These are phyloP conservation scores for Hydra vulgaris DNA, from an alignment of 30 jellyfish, hydroid and myxozoan species.

Conservation along the genomic window DNA sequence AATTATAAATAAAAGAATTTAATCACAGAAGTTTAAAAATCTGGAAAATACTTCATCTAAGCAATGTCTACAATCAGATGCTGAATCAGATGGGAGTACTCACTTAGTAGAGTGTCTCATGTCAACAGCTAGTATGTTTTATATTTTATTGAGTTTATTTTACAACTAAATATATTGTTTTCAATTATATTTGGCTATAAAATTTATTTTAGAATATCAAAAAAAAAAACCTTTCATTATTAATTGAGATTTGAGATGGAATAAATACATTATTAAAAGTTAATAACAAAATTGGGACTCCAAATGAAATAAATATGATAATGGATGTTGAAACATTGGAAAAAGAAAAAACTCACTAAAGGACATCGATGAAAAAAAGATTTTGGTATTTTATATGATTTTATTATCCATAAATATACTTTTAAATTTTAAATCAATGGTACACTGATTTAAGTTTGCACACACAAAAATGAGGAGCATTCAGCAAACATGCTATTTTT, in stretches of 20 bases:
- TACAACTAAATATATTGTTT: too few species aligned
- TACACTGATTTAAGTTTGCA: neutral
- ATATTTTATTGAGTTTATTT: too few species aligned
- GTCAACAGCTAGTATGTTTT: too few species aligned
- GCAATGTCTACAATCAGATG: too few species aligned
- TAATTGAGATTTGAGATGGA: neutral
- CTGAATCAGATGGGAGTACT: too few species aligned
- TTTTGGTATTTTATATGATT: neutral
- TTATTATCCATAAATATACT: neutral
- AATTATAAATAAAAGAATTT: too few species aligned
- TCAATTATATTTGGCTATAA: too few species aligned
- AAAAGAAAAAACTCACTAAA: neutral
- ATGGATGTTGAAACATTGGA: neutral
- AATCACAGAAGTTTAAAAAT: too few species aligned
- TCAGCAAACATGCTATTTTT: neutral
- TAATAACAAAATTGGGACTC: neutral
- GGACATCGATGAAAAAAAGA: neutral
- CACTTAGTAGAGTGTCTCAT: too few species aligned
- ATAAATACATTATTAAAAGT: neutral
- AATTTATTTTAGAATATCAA: too few species aligned
- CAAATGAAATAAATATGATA: neutral
- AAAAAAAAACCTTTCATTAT: neutral
- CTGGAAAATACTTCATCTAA: too few species aligned
- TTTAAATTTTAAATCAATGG: neutral
- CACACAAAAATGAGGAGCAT: neutral